Conservation (phyloP, 2,797 vertebrate species). For the Adelosebastes latens region DNA sequence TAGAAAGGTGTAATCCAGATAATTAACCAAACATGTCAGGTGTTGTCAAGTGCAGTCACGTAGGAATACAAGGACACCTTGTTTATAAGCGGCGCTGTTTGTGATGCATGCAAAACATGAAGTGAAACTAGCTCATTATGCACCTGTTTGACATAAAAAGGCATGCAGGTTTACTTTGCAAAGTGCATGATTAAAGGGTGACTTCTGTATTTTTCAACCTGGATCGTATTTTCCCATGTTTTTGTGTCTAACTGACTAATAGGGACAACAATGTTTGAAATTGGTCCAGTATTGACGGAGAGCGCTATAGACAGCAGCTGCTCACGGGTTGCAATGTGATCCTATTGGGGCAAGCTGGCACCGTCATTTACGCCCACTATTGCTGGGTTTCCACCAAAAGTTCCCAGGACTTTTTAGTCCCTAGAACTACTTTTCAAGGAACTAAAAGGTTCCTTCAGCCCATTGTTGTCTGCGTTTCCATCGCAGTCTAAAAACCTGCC, state of each 20-base stretch:
- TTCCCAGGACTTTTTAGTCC: too few species aligned
- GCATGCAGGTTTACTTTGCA: too few species aligned
- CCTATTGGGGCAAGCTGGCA: background rate
- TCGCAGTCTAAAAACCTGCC: too few species aligned
- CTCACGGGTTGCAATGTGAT: background rate
- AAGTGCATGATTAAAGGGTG: background rate
- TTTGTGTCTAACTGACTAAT: too few species aligned
- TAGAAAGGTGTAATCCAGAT: constrained; percentile 34
- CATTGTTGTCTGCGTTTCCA: too few species aligned
- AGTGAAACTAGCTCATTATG: background rate
- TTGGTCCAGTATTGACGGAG: too few species aligned
- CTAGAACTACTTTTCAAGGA: too few species aligned
- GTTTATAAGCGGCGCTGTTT: background rate
- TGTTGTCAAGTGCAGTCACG: background rate
- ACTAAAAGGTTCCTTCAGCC: too few species aligned
- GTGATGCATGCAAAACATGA: background rate
- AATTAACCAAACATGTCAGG: constrained; percentile 34
- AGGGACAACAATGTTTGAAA: too few species aligned
- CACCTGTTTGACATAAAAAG: background rate
- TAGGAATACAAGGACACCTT: background rate
- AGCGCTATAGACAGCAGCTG: background rate
- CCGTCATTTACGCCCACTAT: background rate
- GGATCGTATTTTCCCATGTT: too few species aligned
- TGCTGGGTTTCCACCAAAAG: too few species aligned
- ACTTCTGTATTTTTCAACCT: background rate